phyloP scores from a whole-genome alignment of 2,888 invertebrate species.

The Polyommatus iphigenia region DNA sequence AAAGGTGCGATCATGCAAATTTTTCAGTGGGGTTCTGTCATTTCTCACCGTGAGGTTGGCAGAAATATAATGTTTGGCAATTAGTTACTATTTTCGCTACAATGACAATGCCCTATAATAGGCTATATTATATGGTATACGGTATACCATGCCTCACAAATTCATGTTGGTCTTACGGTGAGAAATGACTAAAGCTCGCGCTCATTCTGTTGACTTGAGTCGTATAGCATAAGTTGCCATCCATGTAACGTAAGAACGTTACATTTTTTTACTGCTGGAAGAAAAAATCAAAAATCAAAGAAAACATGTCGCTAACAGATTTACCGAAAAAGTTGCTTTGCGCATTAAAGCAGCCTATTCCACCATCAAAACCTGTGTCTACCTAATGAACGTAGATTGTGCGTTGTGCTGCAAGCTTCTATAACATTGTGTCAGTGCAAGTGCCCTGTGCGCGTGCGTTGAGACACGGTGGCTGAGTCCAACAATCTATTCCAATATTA shows the following conservation, averaged over 20 bases:
- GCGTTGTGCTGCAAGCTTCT: constrained; percentile 34
- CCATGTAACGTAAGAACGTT: neutral
- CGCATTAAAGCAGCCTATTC: neutral
- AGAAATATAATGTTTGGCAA: neutral
- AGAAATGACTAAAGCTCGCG: neutral
- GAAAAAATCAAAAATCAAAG: too few species aligned
- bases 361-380: neutral
- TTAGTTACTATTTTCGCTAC: neutral
- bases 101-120: too few species aligned
- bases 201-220: neutral
- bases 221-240: neutral
- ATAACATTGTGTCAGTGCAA: constrained; percentile 27
- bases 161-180: neutral
- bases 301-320: neutral
- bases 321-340: neutral
- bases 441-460: constrained; percentile 6
- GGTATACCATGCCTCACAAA: neutral
- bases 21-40: neutral
- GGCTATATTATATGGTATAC: too few species aligned
- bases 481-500: neutral
- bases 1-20: constrained; percentile 18
- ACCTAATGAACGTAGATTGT: constrained; percentile 7
- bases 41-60: neutral
- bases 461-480: constrained; percentile 16
- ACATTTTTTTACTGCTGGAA: too few species aligned